Conservation (phyloP, 2,888 invertebrate genomes). For the Noctua janthe region DNA sequence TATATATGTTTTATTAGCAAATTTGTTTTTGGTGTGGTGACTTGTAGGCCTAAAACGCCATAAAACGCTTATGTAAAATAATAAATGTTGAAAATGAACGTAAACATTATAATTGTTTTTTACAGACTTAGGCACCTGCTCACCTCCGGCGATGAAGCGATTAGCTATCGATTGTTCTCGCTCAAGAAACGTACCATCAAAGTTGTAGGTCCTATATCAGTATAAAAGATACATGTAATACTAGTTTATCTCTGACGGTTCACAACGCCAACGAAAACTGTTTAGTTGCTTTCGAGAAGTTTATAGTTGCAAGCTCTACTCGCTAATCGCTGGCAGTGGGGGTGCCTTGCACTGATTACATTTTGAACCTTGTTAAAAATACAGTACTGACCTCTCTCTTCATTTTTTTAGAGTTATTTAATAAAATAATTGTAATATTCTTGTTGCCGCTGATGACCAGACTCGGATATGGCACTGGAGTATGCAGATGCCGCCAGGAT, state of each 20-base stretch:
- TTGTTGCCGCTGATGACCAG: slow-evolving; percentile 76
- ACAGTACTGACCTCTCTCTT: not conserved
- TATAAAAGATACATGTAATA: not conserved
- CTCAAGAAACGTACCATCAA: not conserved
- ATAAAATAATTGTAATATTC: not conserved
- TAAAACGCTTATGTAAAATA: not conserved
- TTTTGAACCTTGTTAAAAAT: not conserved
- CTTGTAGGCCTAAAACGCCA: not conserved
- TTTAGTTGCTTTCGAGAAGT: not conserved
- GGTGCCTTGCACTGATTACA: not conserved
- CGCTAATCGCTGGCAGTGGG: not conserved
- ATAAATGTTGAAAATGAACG: not conserved
- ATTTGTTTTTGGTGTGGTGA: not conserved
- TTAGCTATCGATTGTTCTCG: too few species aligned
- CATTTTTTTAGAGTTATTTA: not conserved
- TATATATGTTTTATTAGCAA: too few species aligned
- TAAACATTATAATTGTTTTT: too few species aligned
- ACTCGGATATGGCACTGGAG: slow-evolving; percentile 92
- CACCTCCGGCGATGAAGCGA: too few species aligned
- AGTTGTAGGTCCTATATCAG: not conserved
- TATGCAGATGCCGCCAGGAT: slow-evolving; percentile 82
- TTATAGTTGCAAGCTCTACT: not conserved
- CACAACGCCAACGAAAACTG: not conserved
- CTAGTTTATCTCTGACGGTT: not conserved
- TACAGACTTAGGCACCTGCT: too few species aligned